Conservation (phyloP, 2,888 invertebrate genomes). For the Platypus cylindrus region DNA sequence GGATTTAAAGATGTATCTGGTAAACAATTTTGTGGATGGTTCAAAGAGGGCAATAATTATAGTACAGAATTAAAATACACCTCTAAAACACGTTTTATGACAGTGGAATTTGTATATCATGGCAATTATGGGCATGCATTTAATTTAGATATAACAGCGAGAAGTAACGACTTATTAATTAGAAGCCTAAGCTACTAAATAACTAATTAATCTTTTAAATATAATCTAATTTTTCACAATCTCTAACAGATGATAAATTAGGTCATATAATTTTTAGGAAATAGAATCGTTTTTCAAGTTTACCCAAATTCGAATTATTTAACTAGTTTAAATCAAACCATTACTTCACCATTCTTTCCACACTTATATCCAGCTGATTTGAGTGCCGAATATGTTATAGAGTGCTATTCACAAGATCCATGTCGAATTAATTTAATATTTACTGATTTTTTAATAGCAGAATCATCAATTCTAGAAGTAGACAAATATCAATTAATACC, state of each 20-base stretch:
- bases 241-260: conserved; percentile 1
- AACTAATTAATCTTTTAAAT: not conserved
- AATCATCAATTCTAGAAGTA: conserved; percentile 54
- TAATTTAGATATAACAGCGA: conserved; percentile 48
- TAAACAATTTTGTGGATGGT: conserved; percentile 45
- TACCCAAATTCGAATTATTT: conserved; percentile 32
- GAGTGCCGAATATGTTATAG: conserved; percentile 50
- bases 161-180: too few relatives aligned
- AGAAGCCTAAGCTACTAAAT: too few relatives aligned
- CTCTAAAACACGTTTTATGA: conserved; percentile 47
- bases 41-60: conserved; percentile 20
- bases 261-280: conserved; percentile 35
- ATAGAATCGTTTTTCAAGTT: conserved; percentile 40
- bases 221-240: not conserved
- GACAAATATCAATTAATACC: too few relatives aligned
- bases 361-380: conserved; percentile 52
- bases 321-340: conserved; percentile 37
- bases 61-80: conserved; percentile 37
- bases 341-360: conserved; percentile 57
- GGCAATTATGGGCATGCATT: conserved; percentile 48
- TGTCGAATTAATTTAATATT: conserved; percentile 52
- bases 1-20: conserved; percentile 48
- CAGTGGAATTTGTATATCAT: conserved; percentile 46
- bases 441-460: conserved; percentile 53
- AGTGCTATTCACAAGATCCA: conserved; percentile 37